Evolutionary conservation across 2,113 vertebrate genomes (phyloP).

Genomic region (Aptenodytes forsteri): DNA sequence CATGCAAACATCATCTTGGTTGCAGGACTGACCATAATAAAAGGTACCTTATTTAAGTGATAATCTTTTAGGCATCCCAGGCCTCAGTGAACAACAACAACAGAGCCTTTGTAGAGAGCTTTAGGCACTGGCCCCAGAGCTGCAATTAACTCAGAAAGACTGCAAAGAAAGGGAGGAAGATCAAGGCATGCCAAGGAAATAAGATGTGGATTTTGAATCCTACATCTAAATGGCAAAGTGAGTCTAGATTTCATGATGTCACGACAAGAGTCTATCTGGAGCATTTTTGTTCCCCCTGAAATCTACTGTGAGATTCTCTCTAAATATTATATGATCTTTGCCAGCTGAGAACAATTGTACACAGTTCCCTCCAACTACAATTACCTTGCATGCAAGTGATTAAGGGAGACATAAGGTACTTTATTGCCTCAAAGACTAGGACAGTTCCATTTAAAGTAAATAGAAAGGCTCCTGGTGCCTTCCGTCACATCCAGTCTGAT

Average conservation of each 20-base stretch:
- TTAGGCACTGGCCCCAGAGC: background rate
- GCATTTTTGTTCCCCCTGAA: background rate
- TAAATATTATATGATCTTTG: background rate
- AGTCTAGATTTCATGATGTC: background rate
- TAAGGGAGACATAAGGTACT: background rate
- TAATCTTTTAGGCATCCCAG: background rate
- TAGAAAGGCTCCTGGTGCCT: background rate
- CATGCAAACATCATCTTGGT: background rate
- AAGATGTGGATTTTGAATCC: background rate
- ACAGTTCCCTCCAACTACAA: background rate
- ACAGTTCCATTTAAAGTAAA: background rate
- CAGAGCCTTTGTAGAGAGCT: background rate
- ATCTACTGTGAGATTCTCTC: background rate
- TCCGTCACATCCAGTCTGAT: background rate
- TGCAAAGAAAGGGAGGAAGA: background rate
- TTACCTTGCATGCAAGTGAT: background rate
- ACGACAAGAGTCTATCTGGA: rapidly evolving
- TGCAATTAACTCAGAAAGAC: background rate
- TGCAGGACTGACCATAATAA: background rate
- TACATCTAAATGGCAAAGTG: background rate
- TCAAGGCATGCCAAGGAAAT: background rate
- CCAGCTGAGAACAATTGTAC: background rate
- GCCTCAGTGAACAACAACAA: background rate
- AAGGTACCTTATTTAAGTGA: background rate
- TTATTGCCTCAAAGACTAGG: background rate